phyloP scores from a whole-genome alignment of 2,113 vertebrate genomes.

The Trinectes maculatus region DNA sequence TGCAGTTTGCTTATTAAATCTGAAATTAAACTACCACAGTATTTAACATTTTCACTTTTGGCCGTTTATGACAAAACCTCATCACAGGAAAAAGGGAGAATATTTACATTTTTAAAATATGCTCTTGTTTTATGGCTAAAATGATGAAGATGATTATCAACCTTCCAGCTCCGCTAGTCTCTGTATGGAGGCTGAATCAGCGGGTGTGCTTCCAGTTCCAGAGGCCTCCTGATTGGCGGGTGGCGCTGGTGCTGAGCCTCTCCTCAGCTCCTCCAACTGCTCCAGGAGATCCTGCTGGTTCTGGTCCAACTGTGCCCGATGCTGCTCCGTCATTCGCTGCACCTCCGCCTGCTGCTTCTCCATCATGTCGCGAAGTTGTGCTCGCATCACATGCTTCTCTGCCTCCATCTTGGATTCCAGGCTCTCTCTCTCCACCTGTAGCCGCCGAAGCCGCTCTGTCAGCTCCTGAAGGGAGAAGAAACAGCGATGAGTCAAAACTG shows the following conservation, averaged over 20 bases:
- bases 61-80: too few relatives aligned
- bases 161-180: constrained; percentile 86
- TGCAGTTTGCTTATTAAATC: too few relatives aligned
- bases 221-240: constrained; percentile 26
- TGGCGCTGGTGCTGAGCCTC: background rate
- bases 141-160: constrained; percentile 47
- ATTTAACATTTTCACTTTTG: too few relatives aligned
- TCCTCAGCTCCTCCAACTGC: constrained; percentile 78
- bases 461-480: constrained; percentile 77
- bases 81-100: too few relatives aligned
- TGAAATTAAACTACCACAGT: too few relatives aligned
- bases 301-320: constrained; percentile 73
- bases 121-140: too few relatives aligned
- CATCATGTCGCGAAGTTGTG: constrained; percentile 89
- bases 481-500: too few relatives aligned
- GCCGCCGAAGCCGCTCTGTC: constrained; percentile 78
- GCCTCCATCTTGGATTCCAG: constrained; percentile 90
- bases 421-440: constrained; percentile 87
- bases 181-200: constrained; percentile 62
- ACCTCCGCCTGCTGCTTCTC: constrained; percentile 88
- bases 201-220: background rate
- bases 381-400: constrained; percentile 92
- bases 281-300: constrained; percentile 71
- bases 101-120: too few relatives aligned
- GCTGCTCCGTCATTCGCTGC: constrained; percentile 63